A percentile compares a stretch with the other conserved stretches of the same genome.
phyloP scores from a whole-genome alignment of 2,113 vertebrate species.

The Chinchilla lanigera region DNA sequence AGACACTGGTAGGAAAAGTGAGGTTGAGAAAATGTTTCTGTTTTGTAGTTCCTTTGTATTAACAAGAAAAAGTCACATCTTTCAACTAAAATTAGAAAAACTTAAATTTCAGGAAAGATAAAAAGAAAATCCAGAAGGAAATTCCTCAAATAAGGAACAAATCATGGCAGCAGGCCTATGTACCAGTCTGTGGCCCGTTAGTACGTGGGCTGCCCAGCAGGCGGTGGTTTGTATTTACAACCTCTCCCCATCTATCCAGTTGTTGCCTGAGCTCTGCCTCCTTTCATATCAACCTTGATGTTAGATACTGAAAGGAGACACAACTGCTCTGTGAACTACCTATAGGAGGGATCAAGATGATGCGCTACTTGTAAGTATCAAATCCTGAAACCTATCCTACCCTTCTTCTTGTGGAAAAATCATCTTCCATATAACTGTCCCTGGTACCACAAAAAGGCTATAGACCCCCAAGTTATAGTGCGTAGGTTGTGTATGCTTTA shows the following conservation, averaged over 20 bases:
- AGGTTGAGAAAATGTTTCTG: background rate
- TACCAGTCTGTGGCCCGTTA: background rate
- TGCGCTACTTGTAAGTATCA: background rate
- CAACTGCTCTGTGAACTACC: background rate
- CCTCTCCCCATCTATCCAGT: background rate
- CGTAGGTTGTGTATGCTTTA: background rate
- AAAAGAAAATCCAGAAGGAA: background rate
- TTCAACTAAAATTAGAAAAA: background rate
- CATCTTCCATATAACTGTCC: background rate
- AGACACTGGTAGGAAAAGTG: background rate
- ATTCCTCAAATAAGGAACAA: background rate
- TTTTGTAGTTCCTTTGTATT: background rate
- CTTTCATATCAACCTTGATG: background rate
- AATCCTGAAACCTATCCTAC: background rate
- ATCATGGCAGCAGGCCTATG: background rate
- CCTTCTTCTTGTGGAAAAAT: background rate
- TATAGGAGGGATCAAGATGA: background rate
- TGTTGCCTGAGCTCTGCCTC: background rate
- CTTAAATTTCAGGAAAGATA: background rate
- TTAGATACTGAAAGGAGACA: background rate
- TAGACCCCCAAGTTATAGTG: background rate
- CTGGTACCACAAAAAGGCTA: background rate
- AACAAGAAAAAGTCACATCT: background rate
- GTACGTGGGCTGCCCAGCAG: background rate
- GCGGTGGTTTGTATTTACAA: background rate